Conservation (phyloP, 1,140 invertebrate species). For the Monochamus saltuarius region DNA sequence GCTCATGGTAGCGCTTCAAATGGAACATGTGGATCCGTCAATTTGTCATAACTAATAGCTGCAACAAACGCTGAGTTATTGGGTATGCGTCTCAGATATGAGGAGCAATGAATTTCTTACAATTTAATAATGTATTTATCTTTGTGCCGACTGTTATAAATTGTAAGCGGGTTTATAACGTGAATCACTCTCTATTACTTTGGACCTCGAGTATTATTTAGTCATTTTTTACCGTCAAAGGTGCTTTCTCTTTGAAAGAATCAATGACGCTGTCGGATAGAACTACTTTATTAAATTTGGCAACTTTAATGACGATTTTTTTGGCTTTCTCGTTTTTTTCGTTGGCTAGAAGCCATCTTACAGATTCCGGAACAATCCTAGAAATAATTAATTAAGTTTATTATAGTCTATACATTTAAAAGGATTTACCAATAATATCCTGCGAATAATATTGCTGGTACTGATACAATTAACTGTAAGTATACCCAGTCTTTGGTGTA, state of each 20-base stretch:
- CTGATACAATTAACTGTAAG: slow-evolving; percentile 60
- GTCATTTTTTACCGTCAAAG: not conserved
- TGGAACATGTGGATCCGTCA: no score
- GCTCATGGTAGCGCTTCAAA: no score
- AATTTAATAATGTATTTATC: no score
- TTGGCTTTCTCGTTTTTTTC: slow-evolving; percentile 56
- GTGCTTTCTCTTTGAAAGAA: slow-evolving; percentile 38
- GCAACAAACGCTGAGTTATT: no score
- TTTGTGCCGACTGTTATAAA: no score
- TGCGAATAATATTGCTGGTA: slow-evolving; percentile 58
- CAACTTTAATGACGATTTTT: slow-evolving; percentile 57
- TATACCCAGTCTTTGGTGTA: slow-evolving; percentile 60
- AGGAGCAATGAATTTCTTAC: no score
- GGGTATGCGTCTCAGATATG: no score
- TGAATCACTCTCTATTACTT: no score
- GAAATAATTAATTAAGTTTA: slow-evolving; percentile 10
- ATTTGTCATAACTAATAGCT: no score
- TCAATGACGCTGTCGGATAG: slow-evolving; percentile 54
- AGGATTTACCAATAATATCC: slow-evolving; percentile 57
- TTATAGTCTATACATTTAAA: not conserved
- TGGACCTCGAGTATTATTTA: no score
- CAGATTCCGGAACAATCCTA: slow-evolving; percentile 64
- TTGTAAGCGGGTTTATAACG: no score
- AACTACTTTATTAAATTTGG: slow-evolving; percentile 56
- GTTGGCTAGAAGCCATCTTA: slow-evolving; percentile 62